Conservation (phyloP, 2,113 vertebrate species). For the Bufo gargarizans region DNA sequence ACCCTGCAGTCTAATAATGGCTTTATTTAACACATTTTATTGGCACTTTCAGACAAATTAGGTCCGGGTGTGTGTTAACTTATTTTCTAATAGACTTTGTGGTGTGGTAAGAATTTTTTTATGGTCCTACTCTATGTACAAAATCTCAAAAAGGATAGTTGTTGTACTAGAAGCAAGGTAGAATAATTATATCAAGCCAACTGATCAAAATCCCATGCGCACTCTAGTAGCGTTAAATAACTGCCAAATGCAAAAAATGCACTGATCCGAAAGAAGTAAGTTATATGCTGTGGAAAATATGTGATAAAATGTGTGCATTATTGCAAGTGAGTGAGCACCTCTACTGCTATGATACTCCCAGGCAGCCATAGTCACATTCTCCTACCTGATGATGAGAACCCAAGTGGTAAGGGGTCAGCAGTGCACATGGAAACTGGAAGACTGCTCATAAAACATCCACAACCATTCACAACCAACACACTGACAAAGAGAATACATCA, state of each 20-base stretch:
- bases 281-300: neutral
- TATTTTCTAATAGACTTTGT: no score
- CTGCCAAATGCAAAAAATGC: neutral
- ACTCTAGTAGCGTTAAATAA: neutral
- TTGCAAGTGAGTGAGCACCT: neutral
- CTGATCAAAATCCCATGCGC: neutral
- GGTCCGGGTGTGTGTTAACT: no score
- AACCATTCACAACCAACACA: neutral
- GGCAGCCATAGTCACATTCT: neutral
- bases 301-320: neutral
- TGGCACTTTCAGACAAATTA: no score
- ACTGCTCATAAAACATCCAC: slow-evolving; percentile 13
- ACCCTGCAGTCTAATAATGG: no score
- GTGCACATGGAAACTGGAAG: slow-evolving; percentile 12
- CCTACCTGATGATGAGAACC: slow-evolving; percentile 9
- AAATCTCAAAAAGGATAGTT: no score
- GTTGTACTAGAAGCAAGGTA: no score
- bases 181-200: neutral
- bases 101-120: no score
- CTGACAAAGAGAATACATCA: slow-evolving; percentile 19
- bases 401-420: slow-evolving; percentile 28
- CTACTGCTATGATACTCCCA: neutral
- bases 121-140: no score
- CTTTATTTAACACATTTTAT: no score
- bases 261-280: neutral